phyloP scores from a whole-genome alignment of 2,797 vertebrate genomes.

The Alca torda region DNA sequence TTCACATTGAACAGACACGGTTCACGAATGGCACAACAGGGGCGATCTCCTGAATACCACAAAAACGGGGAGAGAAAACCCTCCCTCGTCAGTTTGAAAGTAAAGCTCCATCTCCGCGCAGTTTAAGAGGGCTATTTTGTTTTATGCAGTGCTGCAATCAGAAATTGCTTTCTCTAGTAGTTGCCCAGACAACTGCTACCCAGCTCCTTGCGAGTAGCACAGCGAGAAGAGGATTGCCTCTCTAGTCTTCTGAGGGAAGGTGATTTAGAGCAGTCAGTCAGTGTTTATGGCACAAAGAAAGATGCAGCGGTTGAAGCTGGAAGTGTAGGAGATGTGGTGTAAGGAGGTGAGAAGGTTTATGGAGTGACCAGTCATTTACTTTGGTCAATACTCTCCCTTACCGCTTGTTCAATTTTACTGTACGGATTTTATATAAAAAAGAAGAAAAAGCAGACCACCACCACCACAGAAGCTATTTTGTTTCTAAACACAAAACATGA shows the following conservation, averaged over 20 bases:
- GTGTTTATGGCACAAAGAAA: slow-evolving; percentile 43
- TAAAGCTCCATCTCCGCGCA: neutral
- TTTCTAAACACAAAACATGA: slow-evolving; percentile 55
- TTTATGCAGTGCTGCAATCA: slow-evolving; percentile 37
- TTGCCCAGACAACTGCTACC: slow-evolving; percentile 32
- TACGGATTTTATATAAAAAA: neutral
- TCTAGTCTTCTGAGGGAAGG: neutral
- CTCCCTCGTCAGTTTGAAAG: neutral
- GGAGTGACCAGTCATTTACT: neutral
- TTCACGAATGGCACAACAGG: neutral
- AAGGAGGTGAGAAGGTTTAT: neutral
- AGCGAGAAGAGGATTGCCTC: neutral
- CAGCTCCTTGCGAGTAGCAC: neutral
- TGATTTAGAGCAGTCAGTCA: slow-evolving; percentile 24
- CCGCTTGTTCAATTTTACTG: rapidly evolving
- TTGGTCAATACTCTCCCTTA: neutral
- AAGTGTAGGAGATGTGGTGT: neutral
- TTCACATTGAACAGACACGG: slow-evolving; percentile 26
- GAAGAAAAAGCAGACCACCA: neutral
- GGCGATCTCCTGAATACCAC: neutral
- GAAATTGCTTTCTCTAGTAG: slow-evolving; percentile 38
- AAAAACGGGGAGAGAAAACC: neutral
- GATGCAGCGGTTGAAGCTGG: neutral
- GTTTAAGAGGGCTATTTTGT: slow-evolving; percentile 1
- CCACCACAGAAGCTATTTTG: neutral